phyloP scores from a whole-genome alignment of 2,113 vertebrate species.

The Scomber scombrus region DNA sequence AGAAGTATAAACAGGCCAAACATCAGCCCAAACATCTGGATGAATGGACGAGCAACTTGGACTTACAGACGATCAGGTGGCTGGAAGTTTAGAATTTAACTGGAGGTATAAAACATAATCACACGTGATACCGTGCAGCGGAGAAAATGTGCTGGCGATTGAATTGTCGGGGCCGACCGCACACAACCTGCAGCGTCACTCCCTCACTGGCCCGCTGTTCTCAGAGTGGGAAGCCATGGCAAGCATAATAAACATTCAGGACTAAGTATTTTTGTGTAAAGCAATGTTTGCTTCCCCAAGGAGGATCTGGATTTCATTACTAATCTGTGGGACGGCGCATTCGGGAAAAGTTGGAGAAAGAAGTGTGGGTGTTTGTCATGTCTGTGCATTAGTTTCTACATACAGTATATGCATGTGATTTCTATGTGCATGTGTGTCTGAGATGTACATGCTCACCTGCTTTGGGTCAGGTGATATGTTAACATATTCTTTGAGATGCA shows the following conservation, averaged over 20 bases:
- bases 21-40: neutral
- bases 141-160: conserved; percentile 49
- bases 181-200: conserved; percentile 58
- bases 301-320: conserved; percentile 83
- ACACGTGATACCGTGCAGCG: conserved; percentile 21
- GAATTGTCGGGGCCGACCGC: conserved; percentile 55
- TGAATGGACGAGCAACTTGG: neutral
- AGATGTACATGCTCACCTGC: neutral
- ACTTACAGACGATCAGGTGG: neutral
- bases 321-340: conserved; percentile 41
- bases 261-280: conserved; percentile 80
- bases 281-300: conserved; percentile 75
- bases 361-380: conserved; percentile 13
- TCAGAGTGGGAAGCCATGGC: conserved; percentile 65
- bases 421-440: neutral
- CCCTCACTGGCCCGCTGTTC: conserved; percentile 59
- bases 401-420: neutral
- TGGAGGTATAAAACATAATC: conserved; percentile 19
- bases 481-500: neutral
- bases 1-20: conserved; percentile 34
- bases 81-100: neutral
- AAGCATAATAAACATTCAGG: conserved; percentile 82
- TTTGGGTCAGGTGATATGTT: neutral
- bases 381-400: neutral
- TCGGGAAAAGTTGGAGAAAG: conserved; percentile 1